Evolutionary conservation across 2,888 invertebrate genomes (phyloP), one percentile per base, ranked within the genome.

Genomic region (Parthenolecanium corni): DNA sequence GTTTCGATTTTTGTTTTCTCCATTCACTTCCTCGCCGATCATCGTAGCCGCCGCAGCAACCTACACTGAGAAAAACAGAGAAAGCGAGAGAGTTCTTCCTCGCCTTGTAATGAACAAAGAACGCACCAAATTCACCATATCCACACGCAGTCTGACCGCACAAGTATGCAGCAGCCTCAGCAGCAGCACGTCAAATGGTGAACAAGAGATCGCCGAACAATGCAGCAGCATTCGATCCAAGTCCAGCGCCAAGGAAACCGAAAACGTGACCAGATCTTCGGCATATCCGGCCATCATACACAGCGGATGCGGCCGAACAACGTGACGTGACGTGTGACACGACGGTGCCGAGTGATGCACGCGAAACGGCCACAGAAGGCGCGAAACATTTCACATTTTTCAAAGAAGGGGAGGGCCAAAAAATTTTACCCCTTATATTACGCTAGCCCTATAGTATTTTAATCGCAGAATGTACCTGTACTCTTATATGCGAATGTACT

Each of bases 271-370:
- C 16, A 61, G 51, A 51, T 21, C 40, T 16, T n/a, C 61, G 36
- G 61, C 51, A 6, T 61, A 61, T 51, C 61, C 61, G 23, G 36
- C 61, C n/a, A 61, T 61, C 23, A 49, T 61, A 11, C 61, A 61
- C 40, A 61, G 61, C 40, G 61, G 61, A n/a, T 61, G 23, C 40
- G 38, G 38, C 40, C 2, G 51, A 23, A 18, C 36, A n/a, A 36
- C 31, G 25, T 52, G 52, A 52, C n/a, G n/a, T n/a, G n/a, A n/a
- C n/a, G n/a, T n/a, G n/a, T n/a, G n/a, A n/a, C n/a, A n/a, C n/a
- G n/a, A n/a, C n/a, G n/a, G n/a, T n/a, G n/a, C n/a, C n/a, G n/a
- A n/a, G n/a, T n/a, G n/a, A n/a, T n/a, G n/a, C n/a, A n/a, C n/a
- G n/a, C n/a, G n/a, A n/a, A n/a, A n/a, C n/a, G n/a, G n/a, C n/a